A percentile compares a stretch with the other conserved stretches of the same genome.
Evolutionary conservation across 2,888 invertebrate species (phyloP).

Genomic region (Drosophila vallismaia): DNA sequence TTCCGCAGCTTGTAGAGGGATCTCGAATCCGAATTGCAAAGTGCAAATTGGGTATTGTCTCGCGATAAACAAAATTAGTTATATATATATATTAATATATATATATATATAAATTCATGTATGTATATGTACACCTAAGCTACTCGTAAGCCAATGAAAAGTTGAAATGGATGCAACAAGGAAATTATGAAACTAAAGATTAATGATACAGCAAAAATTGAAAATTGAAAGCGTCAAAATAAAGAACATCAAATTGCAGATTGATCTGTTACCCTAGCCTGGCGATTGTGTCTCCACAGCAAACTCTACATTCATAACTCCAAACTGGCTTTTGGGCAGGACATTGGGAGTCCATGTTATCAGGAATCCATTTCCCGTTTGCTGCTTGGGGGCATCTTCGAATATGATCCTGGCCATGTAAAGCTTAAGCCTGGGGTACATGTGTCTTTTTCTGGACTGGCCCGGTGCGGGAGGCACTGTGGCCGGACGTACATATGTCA

Average conservation of each 20-base stretch:
- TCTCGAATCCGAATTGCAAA: slow-evolving; percentile 23
- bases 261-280: slow-evolving; percentile 12
- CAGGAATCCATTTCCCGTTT: slow-evolving; percentile 87
- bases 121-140: slow-evolving; percentile 69
- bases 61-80: slow-evolving; percentile 45
- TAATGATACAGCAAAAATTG: slow-evolving; percentile 36
- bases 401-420: slow-evolving; percentile 77
- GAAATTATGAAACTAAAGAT: slow-evolving; percentile 62
- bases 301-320: slow-evolving; percentile 89
- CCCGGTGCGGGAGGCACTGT: not conserved
- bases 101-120: slow-evolving; percentile 46
- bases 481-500: slow-evolving; percentile 61
- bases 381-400: slow-evolving; percentile 36
- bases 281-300: slow-evolving; percentile 87
- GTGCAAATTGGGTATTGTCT: slow-evolving; percentile 32
- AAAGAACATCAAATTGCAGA: slow-evolving; percentile 59
- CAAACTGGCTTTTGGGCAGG: slow-evolving; percentile 88
- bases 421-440: slow-evolving; percentile 70
- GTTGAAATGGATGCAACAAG: slow-evolving; percentile 61
- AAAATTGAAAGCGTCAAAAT: slow-evolving; percentile 60
- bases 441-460: slow-evolving; percentile 61
- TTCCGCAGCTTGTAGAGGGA: slow-evolving; percentile 60
- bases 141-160: slow-evolving; percentile 69
- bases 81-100: slow-evolving; percentile 34
- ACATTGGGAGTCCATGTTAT: slow-evolving; percentile 92